These are phyloP conservation scores for Tenthredo notha DNA, from an alignment of 2,888 invertebrate genomes.

Conservation along the genomic window DNA sequence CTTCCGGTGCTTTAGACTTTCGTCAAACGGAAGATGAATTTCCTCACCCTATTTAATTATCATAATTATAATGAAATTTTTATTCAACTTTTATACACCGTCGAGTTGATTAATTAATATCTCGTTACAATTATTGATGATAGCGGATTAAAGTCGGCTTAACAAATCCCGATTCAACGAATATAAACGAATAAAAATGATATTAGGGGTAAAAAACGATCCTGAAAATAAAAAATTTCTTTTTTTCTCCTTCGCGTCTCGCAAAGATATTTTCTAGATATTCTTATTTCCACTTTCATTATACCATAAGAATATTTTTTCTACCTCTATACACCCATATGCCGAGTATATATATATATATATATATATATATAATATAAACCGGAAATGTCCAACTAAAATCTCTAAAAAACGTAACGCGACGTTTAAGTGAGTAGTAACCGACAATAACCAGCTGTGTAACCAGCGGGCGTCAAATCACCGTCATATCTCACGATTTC, in stretches of 20 bases:
- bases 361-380: neutral
- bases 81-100: neutral
- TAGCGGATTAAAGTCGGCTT: neutral
- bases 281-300: too few relatives aligned
- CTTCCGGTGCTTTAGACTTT: slow-evolving; percentile 1
- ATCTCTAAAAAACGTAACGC: neutral
- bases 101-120: neutral
- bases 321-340: neutral
- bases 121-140: neutral
- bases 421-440: slow-evolving; percentile 20
- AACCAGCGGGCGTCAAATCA: slow-evolving; percentile 41
- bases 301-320: neutral
- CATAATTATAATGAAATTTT: slow-evolving; percentile 6
- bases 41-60: neutral
- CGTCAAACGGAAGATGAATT: slow-evolving; percentile 17
- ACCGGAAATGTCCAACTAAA: slow-evolving; percentile 29
- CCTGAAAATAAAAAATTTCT: neutral
- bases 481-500: slow-evolving; percentile 51
- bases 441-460: slow-evolving; percentile 28
- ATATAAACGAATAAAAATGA: neutral
- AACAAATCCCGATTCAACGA: neutral
- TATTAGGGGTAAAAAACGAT: neutral
- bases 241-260: too few relatives aligned
- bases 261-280: too few relatives aligned
- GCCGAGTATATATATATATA: neutral